Base-by-base conservation (phyloP, 2,888 invertebrate species). In the Isoperla grammatica region DNA sequence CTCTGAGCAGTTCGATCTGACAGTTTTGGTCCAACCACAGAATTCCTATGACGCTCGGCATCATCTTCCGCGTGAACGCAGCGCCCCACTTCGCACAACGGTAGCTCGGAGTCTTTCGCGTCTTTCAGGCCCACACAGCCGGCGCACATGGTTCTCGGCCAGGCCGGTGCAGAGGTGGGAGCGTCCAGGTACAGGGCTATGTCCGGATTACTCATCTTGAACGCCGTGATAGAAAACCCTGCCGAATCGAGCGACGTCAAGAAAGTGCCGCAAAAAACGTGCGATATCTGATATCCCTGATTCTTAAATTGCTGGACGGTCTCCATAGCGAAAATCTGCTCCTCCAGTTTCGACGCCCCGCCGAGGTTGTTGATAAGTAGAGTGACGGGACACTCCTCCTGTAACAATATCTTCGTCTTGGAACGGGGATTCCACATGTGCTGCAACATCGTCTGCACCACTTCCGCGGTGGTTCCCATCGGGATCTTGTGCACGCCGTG, bases 331-430 rank as follows among this genome's bases (percentile, higher is more conserved):
- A 79, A 67, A 13, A 79, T 71, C 60, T 73, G 73, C 69, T 89
- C 82, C 71, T 94, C 92, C 59, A 90, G 70, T 62, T 86, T 81
- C 0, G 88, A 85, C 0, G 87, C 79, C 1, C 82, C 83, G 20
- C 92, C 91, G 57, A 90, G 76, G 72, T 93, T 94, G 74, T 91
- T 90, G 2, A 93, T 73, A 66, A 91, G 77, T 6, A 86, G 77
- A 0, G 82, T 85, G 1, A 89, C 23, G 23, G 40, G 39, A 22
- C 20, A 39, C 4, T 6, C 15, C 2, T 20, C 43, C 12, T 2
- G 1, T n/a, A 15, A 9, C 50, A 43, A 56, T 3, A 19, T 19
- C 12, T 40, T 19, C 4, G 55, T 55, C 19, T 40, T 42, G 12
- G 42, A 48, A 9, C 12, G 17, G n/a, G 48, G 48, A 48, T 48